Base-by-base conservation (phyloP, 2,113 vertebrate genomes). In the Microtus oregoni region DNA sequence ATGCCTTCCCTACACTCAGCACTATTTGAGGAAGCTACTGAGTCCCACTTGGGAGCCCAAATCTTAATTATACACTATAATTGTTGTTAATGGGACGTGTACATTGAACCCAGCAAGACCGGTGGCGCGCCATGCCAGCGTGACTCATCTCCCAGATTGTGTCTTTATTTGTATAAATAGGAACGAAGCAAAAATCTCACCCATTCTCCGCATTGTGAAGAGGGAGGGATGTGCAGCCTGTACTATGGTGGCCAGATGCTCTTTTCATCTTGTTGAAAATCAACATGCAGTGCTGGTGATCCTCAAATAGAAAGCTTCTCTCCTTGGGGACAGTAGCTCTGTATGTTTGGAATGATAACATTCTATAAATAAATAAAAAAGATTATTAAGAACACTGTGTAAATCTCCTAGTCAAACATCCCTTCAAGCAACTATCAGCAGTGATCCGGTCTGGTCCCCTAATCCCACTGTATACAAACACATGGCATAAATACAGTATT, bases 81-180 rank as follows among this genome's bases (percentile, higher is more conserved):
- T 97, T 97, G 86, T 97, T 97, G 92, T 96, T 97, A 97, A 96
- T 97, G 90, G 89, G 94, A 97, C 88, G 7, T 94, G 94, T 96
- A 95, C 85, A 83, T 97, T 96, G 96, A 94, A 96, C 96, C 93
- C 96, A 96, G 97, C 96, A 97, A 97, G 96, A 93, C n/a, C 89
- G 92, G 96, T 97, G 98, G 97, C 97, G 95, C 98, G 98, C 98
- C 98, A 96, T 98, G 98, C 95, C 85, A 98, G 97, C 82, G 86
- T 96, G 97, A 97, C 92, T 96, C 95, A 98, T 97, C 98, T 98
- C 98, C 98, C 98, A 97, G 97, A 98, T 97, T 97, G 94, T 76
- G 94, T 97, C 98, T 98, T 96, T 97, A 97, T 98, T 97, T 98
- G 97, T 97, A 97, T 98, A 97, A 98, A 97, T 97, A 98, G 97